Conservation (phyloP, 2,797 vertebrate species). For the Sebastes variabilis region DNA sequence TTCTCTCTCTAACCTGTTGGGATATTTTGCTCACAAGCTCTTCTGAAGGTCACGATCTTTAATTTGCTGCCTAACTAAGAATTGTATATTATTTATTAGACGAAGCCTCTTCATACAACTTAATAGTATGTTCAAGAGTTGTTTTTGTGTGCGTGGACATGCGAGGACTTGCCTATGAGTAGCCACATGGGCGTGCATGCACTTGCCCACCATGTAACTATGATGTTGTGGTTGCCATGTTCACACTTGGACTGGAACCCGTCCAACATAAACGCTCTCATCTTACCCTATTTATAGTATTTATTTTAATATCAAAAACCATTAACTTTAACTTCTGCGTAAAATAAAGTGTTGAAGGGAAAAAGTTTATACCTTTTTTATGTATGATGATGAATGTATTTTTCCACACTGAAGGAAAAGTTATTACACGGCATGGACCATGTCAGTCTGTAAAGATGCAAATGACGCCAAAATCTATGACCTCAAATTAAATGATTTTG, state of each 20-base stretch:
- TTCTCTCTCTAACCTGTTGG: neutral
- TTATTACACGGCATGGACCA: neutral
- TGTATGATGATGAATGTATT: conserved; percentile 15
- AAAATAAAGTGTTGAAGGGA: conserved; percentile 22
- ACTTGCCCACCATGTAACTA: conserved; percentile 18
- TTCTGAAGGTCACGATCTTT: conserved; percentile 19
- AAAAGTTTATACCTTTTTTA: neutral
- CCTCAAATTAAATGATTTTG: neutral
- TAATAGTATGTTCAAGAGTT: neutral
- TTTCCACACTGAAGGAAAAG: conserved; percentile 29
- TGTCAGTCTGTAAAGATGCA: neutral
- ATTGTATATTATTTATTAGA: neutral
- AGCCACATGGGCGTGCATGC: neutral
- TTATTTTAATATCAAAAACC: conserved; percentile 30
- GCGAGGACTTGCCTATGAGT: neutral
- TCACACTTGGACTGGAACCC: conserved; percentile 17
- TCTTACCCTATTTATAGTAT: conserved; percentile 15
- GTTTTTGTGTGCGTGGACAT: conserved; percentile 8
- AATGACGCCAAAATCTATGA: neutral
- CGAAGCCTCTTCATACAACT: conserved; percentile 7
- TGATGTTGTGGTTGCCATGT: conserved; percentile 30
- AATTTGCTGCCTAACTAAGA: conserved; percentile 28
- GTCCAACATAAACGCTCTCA: conserved; percentile 33
- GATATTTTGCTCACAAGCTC: neutral
- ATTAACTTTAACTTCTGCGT: conserved; percentile 38